Evolutionary conservation across 2,797 vertebrate genomes (phyloP).

Genomic region (Acrossocheilus wenchowensis): DNA sequence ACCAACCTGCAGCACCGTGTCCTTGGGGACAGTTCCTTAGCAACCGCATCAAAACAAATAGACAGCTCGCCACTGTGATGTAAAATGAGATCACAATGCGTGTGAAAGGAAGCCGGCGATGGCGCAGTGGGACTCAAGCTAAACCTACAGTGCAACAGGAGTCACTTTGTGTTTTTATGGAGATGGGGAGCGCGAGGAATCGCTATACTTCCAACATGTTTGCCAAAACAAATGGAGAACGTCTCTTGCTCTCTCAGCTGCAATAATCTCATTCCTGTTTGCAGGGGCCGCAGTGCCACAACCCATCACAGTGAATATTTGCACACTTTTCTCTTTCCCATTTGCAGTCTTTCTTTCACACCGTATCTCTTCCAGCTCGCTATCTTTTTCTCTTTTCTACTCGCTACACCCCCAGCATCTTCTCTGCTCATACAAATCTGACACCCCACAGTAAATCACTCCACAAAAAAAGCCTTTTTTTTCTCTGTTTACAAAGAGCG

Average conservation of each 20-base stretch:
- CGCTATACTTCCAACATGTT: constrained; percentile 28
- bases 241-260: constrained; percentile 28
- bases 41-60: constrained; percentile 74
- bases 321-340: constrained; percentile 32
- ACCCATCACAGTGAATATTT: constrained; percentile 52
- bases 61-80: constrained; percentile 58
- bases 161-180: constrained; percentile 23
- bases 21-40: constrained; percentile 76
- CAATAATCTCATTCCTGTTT: constrained; percentile 50
- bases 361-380: constrained; percentile 3
- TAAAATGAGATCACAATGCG: constrained; percentile 60
- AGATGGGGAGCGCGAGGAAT: constrained; percentile 5
- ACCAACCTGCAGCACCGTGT: constrained; percentile 61
- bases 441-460: constrained; percentile 43
- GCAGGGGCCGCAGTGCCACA: constrained; percentile 34
- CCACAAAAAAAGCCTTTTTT: constrained; percentile 48
- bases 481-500: constrained; percentile 54
- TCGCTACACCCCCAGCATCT: constrained; percentile 35
- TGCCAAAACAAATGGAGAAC: constrained; percentile 44
- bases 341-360: constrained; percentile 22
- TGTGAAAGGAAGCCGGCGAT: constrained; percentile 57
- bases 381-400: constrained; percentile 35
- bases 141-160: constrained; percentile 54
- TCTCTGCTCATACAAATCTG: constrained; percentile 48
- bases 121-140: constrained; percentile 58